Evolutionary conservation across 1,140 invertebrate genomes (phyloP).

Genomic region (Aporrectodea caliginosa): DNA sequence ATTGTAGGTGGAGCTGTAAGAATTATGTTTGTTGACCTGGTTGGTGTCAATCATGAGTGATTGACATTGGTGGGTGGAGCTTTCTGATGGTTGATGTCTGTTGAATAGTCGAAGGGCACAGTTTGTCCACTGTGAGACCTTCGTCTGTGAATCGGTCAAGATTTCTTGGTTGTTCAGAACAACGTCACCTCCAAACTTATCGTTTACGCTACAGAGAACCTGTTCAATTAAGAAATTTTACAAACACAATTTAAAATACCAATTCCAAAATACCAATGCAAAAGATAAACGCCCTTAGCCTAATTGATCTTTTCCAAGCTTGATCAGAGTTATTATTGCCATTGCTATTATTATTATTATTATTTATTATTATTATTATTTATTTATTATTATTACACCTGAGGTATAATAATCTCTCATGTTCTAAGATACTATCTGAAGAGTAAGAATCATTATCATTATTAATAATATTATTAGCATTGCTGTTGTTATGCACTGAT

Average conservation of each 20-base stretch:
- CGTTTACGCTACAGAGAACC: conserved; percentile 43
- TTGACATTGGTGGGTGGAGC: conserved; percentile 44
- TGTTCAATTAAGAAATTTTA: conserved; percentile 28
- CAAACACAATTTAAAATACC: not conserved
- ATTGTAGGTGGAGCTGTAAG: no score
- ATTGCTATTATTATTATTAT: not conserved
- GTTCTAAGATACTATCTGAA: no score
- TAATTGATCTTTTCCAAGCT: not conserved
- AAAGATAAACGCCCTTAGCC: no score
- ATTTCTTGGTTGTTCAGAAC: conserved; percentile 47
- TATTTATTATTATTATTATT: not conserved
- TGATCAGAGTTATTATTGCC: not conserved
- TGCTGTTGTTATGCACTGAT: no score
- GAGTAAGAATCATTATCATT: no score
- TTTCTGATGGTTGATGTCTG: conserved; percentile 43
- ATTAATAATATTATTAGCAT: no score
- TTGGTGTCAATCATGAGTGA: conserved; percentile 45
- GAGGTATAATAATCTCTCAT: no score
- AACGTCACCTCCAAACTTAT: conserved; percentile 49
- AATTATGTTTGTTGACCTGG: no score
- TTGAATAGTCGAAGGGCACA: conserved; percentile 47
- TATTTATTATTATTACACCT: not conserved
- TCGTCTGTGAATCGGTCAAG: conserved; percentile 34
- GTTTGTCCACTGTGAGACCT: conserved; percentile 53
- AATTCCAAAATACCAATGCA: not conserved